These are phyloP conservation scores for Mixornis gularis DNA, from an alignment of 2,113 vertebrate genomes.

Conservation along the genomic window DNA sequence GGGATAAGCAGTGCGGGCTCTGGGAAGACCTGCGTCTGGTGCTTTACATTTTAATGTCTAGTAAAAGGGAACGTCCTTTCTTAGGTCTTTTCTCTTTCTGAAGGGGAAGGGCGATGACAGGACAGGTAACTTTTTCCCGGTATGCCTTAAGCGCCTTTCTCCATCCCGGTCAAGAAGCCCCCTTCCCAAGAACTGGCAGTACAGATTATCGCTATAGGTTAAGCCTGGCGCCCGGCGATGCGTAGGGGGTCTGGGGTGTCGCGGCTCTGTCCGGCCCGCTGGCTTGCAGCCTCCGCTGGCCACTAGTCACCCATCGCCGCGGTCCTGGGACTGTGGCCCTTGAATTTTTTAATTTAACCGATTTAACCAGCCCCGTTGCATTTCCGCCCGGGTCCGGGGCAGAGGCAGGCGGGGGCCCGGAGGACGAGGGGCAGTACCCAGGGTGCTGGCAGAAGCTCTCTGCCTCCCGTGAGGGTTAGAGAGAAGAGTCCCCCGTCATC, in stretches of 20 bases:
- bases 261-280: neutral
- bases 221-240: neutral
- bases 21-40: neutral
- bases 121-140: constrained; percentile 14
- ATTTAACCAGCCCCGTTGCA: neutral
- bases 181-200: neutral
- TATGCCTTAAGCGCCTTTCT: neutral
- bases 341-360: neutral
- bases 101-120: neutral
- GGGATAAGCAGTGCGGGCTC: neutral
- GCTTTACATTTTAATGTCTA: neutral
- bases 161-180: neutral
- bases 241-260: neutral
- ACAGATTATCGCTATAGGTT: neutral
- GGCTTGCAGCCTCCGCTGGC: neutral
- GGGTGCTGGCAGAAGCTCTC: neutral
- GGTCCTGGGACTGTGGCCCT: neutral
- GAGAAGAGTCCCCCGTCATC: neutral
- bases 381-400: neutral
- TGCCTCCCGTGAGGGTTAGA: neutral
- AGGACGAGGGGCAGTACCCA: too few species aligned
- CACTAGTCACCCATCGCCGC: neutral
- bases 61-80: neutral
- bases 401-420: neutral
- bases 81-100: neutral